These are phyloP conservation scores for Amphimallon solstitiale DNA, from an alignment of 2,888 invertebrate species.

Conservation along the genomic window DNA sequence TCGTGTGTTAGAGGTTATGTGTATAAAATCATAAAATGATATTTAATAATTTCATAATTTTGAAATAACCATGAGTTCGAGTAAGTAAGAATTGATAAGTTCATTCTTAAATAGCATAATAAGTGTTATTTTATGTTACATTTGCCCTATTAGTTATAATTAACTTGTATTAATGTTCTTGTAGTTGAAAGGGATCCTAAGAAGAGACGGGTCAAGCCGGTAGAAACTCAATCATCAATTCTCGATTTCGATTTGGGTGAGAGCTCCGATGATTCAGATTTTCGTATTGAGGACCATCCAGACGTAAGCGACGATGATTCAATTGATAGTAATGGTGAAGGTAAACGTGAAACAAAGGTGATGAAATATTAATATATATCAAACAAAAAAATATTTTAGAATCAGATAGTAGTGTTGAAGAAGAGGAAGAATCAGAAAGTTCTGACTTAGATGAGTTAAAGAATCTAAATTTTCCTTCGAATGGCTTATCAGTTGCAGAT, in stretches of 20 bases:
- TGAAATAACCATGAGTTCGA: conserved; percentile 14
- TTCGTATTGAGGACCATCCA: conserved; percentile 87
- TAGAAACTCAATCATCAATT: conserved; percentile 77
- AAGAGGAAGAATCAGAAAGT: conserved; percentile 59
- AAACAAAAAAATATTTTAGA: conserved; percentile 41
- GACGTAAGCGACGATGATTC: conserved; percentile 83
- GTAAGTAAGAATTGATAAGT: not conserved
- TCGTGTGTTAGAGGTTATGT: conserved; percentile 36
- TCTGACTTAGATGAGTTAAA: conserved; percentile 59
- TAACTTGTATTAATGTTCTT: conserved; percentile 31
- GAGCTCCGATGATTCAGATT: conserved; percentile 95
- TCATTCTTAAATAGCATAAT: too few species aligned
- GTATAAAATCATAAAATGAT: conserved; percentile 22
- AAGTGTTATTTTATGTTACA: too few species aligned
- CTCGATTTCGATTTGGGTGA: conserved; percentile 88
- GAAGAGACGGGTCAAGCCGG: conserved; percentile 84
- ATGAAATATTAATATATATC: not conserved
- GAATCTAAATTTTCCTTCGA: conserved; percentile 55
- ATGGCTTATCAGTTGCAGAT: conserved; percentile 64
- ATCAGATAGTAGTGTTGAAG: conserved; percentile 52
- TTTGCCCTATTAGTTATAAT: too few species aligned
- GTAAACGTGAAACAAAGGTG: conserved; percentile 50
- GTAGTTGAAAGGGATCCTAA: conserved; percentile 77
- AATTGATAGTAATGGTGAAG: conserved; percentile 74
- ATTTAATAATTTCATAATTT: conserved; percentile 1